Percentiles rank a stretch among this genome's conserved stretches.
Conservation (phyloP, 2,888 invertebrate species). For the Coremacera marginata region DNA sequence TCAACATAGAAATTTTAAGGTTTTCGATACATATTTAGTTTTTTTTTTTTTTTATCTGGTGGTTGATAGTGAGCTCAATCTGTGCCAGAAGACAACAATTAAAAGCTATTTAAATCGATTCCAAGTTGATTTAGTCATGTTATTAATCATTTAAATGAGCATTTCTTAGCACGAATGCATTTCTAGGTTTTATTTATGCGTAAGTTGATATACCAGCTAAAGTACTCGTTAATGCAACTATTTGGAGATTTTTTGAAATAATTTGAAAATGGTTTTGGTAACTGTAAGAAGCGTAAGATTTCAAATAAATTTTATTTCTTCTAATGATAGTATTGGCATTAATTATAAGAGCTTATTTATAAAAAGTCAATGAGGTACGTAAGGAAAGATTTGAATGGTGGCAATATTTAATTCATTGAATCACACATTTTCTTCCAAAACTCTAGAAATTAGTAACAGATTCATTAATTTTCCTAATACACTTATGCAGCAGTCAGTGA, state of each 20-base stretch:
- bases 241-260: neutral
- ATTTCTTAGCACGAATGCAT: neutral
- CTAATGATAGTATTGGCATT: neutral
- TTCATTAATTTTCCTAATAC: too few relatives aligned
- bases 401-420: too few relatives aligned
- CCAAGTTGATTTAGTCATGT: neutral
- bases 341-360: too few relatives aligned
- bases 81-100: neutral
- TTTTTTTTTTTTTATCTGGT: neutral
- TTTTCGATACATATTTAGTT: neutral
- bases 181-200: neutral
- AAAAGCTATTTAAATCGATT: neutral
- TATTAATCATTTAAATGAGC: conserved; percentile 13
- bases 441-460: too few relatives aligned
- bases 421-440: too few relatives aligned
- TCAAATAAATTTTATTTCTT: neutral
- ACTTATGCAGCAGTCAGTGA: too few relatives aligned
- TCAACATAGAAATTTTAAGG: neutral
- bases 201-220: neutral
- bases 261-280: neutral
- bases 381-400: too few relatives aligned
- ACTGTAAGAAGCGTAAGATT: neutral
- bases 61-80: neutral
- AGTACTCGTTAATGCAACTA: neutral
- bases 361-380: too few relatives aligned